Evolutionary conservation across 1,140 invertebrate genomes (phyloP).

Genomic region (Drosophila virilis): DNA sequence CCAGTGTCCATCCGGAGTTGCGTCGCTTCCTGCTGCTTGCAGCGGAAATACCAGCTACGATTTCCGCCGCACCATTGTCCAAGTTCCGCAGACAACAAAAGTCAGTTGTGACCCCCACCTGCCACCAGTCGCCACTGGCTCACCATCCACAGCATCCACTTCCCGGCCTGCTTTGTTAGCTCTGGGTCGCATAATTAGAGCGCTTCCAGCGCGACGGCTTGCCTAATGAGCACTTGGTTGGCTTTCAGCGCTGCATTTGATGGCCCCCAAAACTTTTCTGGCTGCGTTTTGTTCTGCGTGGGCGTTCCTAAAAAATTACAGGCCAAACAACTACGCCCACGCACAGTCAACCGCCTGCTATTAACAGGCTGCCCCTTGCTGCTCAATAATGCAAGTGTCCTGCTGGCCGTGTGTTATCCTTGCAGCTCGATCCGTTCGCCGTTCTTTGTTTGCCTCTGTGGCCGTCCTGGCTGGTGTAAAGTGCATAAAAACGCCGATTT

Average conservation of each 20-base stretch:
- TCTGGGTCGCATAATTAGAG: constrained; percentile 64
- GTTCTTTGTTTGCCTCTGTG: constrained; percentile 37
- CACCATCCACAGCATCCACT: not conserved
- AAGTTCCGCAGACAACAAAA: constrained; percentile 20
- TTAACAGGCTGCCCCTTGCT: constrained; percentile 21
- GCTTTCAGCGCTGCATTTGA: constrained; percentile 68
- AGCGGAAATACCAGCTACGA: constrained; percentile 60
- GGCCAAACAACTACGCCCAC: constrained; percentile 32
- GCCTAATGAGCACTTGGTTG: constrained; percentile 67
- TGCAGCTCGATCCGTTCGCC: not conserved
- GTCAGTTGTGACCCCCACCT: not conserved
- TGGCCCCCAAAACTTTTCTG: constrained; percentile 36
- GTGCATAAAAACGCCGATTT: constrained; percentile 57
- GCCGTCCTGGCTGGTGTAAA: constrained; percentile 38
- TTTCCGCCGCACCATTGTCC: constrained; percentile 44
- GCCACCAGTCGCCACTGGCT: not conserved
- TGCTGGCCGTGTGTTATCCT: not conserved
- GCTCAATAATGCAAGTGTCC: constrained; percentile 48
- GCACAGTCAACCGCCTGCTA: not conserved
- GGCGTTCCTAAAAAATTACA: constrained; percentile 45
- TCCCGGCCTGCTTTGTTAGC: not conserved
- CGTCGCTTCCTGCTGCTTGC: constrained; percentile 47
- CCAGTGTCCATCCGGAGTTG: constrained; percentile 34
- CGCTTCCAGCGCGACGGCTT: constrained; percentile 51
- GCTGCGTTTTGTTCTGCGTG: constrained; percentile 14